phyloP scores from a whole-genome alignment of 2,113 vertebrate genomes.

The Prionailurus viverrinus region DNA sequence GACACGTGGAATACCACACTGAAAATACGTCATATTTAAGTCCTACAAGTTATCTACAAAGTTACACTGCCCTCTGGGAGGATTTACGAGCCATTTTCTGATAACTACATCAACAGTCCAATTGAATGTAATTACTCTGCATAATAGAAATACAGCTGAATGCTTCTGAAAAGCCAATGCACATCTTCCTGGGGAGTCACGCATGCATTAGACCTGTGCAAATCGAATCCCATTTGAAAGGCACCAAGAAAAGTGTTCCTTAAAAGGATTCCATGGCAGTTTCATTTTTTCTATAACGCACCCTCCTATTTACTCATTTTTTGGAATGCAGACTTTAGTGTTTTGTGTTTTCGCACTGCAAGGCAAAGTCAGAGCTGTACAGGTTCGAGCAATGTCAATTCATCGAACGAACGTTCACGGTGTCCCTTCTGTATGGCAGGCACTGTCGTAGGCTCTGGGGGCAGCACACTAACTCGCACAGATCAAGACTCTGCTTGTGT shows the following conservation, averaged over 20 bases:
- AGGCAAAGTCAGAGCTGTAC: not conserved
- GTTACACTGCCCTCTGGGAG: not conserved
- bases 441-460: not conserved
- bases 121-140: not conserved
- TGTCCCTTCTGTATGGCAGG: not conserved
- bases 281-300: not conserved
- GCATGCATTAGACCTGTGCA: not conserved
- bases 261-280: not conserved
- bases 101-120: not conserved
- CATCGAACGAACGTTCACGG: not conserved
- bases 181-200: not conserved
- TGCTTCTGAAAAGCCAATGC: not conserved
- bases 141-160: not conserved
- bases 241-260: not conserved
- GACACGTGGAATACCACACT: not conserved
- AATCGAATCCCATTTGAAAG: not conserved
- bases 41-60: not conserved
- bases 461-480: accelerated
- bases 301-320: not conserved
- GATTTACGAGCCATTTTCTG: not conserved
- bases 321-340: not conserved
- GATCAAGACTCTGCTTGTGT: not conserved
- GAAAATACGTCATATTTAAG: not conserved
- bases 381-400: not conserved
- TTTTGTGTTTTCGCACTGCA: not conserved